Base-by-base conservation (phyloP, 2,113 vertebrate species). In the Vidua chalybeata region DNA sequence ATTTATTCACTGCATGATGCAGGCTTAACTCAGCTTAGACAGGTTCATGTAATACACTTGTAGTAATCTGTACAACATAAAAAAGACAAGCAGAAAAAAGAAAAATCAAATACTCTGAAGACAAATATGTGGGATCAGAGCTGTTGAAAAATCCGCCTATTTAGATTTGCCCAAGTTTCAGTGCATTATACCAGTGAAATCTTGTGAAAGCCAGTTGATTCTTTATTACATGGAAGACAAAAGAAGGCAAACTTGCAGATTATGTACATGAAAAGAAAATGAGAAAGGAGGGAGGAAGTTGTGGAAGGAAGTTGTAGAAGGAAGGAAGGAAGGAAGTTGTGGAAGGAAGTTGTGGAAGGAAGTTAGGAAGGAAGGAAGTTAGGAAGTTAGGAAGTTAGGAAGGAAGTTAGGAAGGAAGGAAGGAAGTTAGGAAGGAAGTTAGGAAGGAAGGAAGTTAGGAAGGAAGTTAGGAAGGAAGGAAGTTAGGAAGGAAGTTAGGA, bases 11-110 rank as follows among this genome's bases (percentile, higher is more conserved):
- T 90, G 63, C 28, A 59, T 35, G 58, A 82, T 37, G n/a, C 10
- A 78, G 27, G 17, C 68, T 97, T 94, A 58, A 61, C 74, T 86
- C 86, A 63, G 41, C 13, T 90, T 90, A 64, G 46, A 55, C 14
- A 91, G 17, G 35, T 71, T 69, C 46, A 41, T 62, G 33, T 77
- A 87, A 73, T 55, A 84, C 64, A 75, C n/a, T 78, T 72, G 16
- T 46, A 75, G 33, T 78, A 83, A 58, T 48, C 21, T 74, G 31
- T 84, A 86, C 45, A 82, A 58, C 35, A 79, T 51, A 67, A 88
- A 89, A 89, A 75, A 58, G 4, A 15, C 30, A 84, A 78, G 31
- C 5, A 80, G 15, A 33, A 49, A 90, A 86, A 61, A 58, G 17
- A 61, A 73, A 77, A 72, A 51, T 56, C 27, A 63, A 84, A 64